Evolutionary conservation across 1,140 invertebrate species (phyloP).

Genomic region (Epicauta chinensis): DNA sequence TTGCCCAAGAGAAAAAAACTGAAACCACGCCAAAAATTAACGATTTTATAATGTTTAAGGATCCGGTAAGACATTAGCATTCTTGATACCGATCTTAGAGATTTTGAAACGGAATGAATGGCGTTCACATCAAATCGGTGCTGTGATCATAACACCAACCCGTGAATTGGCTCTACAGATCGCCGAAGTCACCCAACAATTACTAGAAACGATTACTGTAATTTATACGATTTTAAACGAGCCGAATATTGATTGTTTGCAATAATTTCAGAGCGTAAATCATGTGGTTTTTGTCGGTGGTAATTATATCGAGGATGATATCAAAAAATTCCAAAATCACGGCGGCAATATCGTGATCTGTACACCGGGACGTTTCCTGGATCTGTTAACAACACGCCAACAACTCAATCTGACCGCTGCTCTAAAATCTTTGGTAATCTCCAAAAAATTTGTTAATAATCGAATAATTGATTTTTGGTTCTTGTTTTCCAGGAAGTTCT

Average conservation of each 20-base stretch:
- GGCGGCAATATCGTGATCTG: slow-evolving; percentile 85
- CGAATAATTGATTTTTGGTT: too few relatives aligned
- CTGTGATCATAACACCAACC: slow-evolving; percentile 88
- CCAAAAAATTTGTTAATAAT: slow-evolving; percentile 7
- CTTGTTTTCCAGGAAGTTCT: slow-evolving; percentile 84
- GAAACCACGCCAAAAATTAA: too few relatives aligned
- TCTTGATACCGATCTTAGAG: slow-evolving; percentile 86
- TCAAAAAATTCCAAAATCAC: slow-evolving; percentile 57
- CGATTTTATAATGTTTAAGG: too few relatives aligned
- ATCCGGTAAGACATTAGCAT: slow-evolving; percentile 94
- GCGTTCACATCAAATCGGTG: slow-evolving; percentile 75
- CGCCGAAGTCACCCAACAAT: slow-evolving; percentile 59
- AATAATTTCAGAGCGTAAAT: slow-evolving; percentile 42
- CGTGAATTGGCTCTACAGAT: slow-evolving; percentile 89
- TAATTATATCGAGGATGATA: slow-evolving; percentile 64
- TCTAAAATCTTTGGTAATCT: slow-evolving; percentile 65
- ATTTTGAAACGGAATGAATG: slow-evolving; percentile 69
- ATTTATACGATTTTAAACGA: not conserved
- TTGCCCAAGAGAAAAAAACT: too few relatives aligned
- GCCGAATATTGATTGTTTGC: not conserved
- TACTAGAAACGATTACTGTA: slow-evolving; percentile 26
- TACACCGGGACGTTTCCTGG: slow-evolving; percentile 88
- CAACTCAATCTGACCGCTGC: slow-evolving; percentile 57
- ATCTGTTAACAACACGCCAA: slow-evolving; percentile 65
- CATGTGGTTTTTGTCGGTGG: slow-evolving; percentile 78